These are phyloP conservation scores for Plodia interpunctella DNA, from an alignment of 1,140 invertebrate genomes.

Conservation along the genomic window DNA sequence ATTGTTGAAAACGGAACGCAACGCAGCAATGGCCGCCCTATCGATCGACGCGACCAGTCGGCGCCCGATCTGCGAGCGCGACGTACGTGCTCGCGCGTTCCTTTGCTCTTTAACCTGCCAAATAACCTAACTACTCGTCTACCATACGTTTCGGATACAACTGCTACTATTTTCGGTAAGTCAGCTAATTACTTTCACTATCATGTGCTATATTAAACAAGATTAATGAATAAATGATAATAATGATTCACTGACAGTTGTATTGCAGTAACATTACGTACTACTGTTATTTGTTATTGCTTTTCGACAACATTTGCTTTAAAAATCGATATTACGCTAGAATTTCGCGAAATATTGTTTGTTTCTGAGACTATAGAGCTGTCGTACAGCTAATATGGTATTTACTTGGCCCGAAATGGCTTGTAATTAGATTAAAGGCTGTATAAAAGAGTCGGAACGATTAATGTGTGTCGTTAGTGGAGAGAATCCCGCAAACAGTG, in stretches of 20 bases:
- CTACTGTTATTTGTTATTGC: slow-evolving; percentile 1
- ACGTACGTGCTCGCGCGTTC: slow-evolving; percentile 30
- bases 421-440: neutral
- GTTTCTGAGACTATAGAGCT: neutral
- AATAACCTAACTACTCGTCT: slow-evolving; percentile 13
- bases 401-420: neutral
- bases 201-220: too few relatives aligned
- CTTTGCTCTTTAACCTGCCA: slow-evolving; percentile 4
- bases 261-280: neutral
- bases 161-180: neutral
- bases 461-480: too few relatives aligned
- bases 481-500: too few relatives aligned
- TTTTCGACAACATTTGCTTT: slow-evolving; percentile 1
- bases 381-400: neutral
- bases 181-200: neutral
- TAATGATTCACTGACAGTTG: neutral
- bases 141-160: neutral
- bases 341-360: neutral
- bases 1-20: slow-evolving; percentile 56
- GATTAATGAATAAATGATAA: too few relatives aligned
- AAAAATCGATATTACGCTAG: neutral
- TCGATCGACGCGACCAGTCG: slow-evolving; percentile 66
- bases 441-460: too few relatives aligned
- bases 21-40: slow-evolving; percentile 57
- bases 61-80: slow-evolving; percentile 52